Evolutionary conservation across 2,888 invertebrate species (phyloP), one percentile per base, ranked within the genome.

Genomic region (Euspilapteryx auroguttella): DNA sequence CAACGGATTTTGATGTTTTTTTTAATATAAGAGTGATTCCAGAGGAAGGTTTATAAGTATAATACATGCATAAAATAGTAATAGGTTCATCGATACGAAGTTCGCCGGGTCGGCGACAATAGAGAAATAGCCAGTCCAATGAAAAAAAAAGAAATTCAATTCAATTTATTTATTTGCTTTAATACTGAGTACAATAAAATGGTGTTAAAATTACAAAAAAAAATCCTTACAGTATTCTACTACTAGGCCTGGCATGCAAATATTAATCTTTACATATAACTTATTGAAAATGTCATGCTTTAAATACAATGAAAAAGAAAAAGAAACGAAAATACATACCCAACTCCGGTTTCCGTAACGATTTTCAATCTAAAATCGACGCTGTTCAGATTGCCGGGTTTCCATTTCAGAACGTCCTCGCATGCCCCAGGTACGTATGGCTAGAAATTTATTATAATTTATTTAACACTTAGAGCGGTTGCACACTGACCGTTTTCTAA

Each of bases 281-380:
- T 6, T 17, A 17, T 17, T 17, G 8, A 17, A 17, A 17, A 17
- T n/a, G n/a, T n/a, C n/a, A n/a, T n/a, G n/a, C n/a, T n/a, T n/a
- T n/a, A n/a, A n/a, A n/a, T n/a, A n/a, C n/a, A n/a, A n/a, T n/a
- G n/a, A n/a, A n/a, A n/a, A n/a, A n/a, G n/a, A n/a, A n/a, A n/a
- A n/a, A n/a, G n/a, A n/a, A n/a, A n/a, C n/a, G n/a, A n/a, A n/a
- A n/a, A n/a, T n/a, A n/a, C n/a, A n/a, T n/a, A 89, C 88, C 91
- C 94, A 33, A 64, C 50, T 4, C 90, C 87, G 9, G 68, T 69
- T 53, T 88, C 85, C 2, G 71, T 83, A 2, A 80, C 79, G 30
- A 99, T 89, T 63, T 89, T 87, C 33, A 99, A 68, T 45, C 82
- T 84, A 58, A 99, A 99, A 66, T 99, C 99, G 0, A 99, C 88